A percentile compares a stretch with the other conserved stretches of the same genome.
phyloP scores from a whole-genome alignment of 2,113 vertebrate species.

The Buteo buteo region DNA sequence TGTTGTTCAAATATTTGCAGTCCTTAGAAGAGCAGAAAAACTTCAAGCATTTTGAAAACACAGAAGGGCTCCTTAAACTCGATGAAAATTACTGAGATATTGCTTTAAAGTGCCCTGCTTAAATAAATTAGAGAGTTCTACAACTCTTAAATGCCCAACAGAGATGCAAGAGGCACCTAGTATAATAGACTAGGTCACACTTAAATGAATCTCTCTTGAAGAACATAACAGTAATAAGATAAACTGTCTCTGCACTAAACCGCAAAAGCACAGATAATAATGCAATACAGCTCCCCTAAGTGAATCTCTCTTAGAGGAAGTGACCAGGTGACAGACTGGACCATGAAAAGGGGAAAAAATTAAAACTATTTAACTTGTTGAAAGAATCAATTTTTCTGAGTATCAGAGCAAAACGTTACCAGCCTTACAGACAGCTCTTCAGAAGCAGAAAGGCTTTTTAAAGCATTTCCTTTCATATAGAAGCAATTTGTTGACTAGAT shows the following conservation, averaged over 20 bases:
- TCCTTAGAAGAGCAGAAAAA: slow-evolving; percentile 60
- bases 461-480: neutral
- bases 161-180: slow-evolving; percentile 61
- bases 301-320: slow-evolving; percentile 51
- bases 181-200: slow-evolving; percentile 72
- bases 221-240: slow-evolving; percentile 62
- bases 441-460: slow-evolving; percentile 19
- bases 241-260: slow-evolving; percentile 58
- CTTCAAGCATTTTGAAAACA: slow-evolving; percentile 66
- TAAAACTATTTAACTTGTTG: slow-evolving; percentile 59
- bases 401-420: slow-evolving; percentile 59
- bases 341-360: slow-evolving; percentile 48
- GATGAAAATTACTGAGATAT: slow-evolving; percentile 62
- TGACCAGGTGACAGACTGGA: slow-evolving; percentile 58
- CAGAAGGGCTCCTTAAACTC: slow-evolving; percentile 61
- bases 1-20: slow-evolving; percentile 71
- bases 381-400: slow-evolving; percentile 71
- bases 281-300: slow-evolving; percentile 14
- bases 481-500: neutral
- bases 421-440: neutral
- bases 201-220: slow-evolving; percentile 70
- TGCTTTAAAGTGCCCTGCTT: slow-evolving; percentile 62
- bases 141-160: slow-evolving; percentile 66
- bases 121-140: slow-evolving; percentile 75
- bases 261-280: slow-evolving; percentile 42